These are phyloP conservation scores for Apteryx owenii DNA, from an alignment of 2,113 vertebrate species.

Conservation along the genomic window DNA sequence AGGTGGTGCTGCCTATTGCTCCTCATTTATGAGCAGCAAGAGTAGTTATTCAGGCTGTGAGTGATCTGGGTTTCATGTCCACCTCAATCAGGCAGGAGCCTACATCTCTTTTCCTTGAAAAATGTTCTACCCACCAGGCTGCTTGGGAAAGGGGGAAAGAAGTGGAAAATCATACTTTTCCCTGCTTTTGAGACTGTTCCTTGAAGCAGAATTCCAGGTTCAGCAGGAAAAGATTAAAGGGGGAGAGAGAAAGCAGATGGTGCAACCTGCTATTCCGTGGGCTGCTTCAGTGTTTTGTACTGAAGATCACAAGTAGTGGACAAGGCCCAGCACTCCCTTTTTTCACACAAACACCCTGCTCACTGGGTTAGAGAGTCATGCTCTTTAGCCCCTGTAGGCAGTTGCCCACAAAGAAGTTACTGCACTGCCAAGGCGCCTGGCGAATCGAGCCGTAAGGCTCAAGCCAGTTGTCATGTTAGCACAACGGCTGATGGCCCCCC, in stretches of 20 bases:
- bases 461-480: not conserved
- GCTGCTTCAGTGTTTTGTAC: not conserved
- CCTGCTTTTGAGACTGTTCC: not conserved
- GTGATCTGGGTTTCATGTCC: not conserved
- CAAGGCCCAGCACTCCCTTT: not conserved
- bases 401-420: rapidly evolving
- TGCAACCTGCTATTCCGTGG: not conserved
- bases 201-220: not conserved
- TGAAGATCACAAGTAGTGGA: not conserved
- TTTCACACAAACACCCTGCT: not conserved
- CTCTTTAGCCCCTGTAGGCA: no score
- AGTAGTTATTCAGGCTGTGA: not conserved
- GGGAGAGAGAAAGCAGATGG: not conserved
- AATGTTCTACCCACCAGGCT: not conserved
- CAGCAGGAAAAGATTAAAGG: not conserved
- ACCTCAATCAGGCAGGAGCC: not conserved
- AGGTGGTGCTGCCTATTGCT: not conserved
- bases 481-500: not conserved
- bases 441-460: not conserved
- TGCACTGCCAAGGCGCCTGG: not conserved
- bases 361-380: not conserved
- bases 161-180: not conserved
- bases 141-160: not conserved
- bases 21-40: not conserved
- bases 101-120: not conserved